These are phyloP conservation scores for Sylvietta virens DNA, from an alignment of 2,113 vertebrate species.

Conservation along the genomic window DNA sequence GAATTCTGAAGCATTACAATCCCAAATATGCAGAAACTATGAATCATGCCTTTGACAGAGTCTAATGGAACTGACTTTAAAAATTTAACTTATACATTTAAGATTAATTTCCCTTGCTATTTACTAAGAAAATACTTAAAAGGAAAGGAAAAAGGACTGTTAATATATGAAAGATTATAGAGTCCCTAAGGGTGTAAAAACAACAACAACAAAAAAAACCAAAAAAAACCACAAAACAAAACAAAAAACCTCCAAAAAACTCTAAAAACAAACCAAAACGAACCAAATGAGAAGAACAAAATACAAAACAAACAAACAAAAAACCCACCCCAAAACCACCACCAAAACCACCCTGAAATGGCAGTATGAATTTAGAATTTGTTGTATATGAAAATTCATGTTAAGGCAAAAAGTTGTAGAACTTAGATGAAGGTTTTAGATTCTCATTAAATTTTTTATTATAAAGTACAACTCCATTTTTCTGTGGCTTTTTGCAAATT, in stretches of 20 bases:
- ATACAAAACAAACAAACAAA: not conserved
- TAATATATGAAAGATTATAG: not conserved
- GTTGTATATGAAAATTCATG: not conserved
- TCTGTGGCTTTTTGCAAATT: not conserved
- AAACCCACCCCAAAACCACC: no score
- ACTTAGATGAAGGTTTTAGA: not conserved
- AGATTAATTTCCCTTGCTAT: not conserved
- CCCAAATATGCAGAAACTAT: not conserved
- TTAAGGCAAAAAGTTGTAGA: not conserved
- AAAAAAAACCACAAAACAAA: not conserved
- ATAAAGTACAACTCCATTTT: not conserved
- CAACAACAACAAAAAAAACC: not conserved
- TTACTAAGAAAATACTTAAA: not conserved
- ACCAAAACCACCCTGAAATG: not conserved
- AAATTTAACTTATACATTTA: not conserved
- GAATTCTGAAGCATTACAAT: not conserved
- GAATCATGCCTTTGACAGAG: not conserved
- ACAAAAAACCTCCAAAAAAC: not conserved
- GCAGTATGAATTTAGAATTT: not conserved
- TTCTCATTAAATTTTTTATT: not conserved
- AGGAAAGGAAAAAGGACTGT: not conserved
- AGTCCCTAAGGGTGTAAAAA: rapidly evolving
- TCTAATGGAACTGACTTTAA: not conserved
- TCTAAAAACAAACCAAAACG: not conserved
- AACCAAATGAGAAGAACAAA: no score